Conservation (phyloP, 2,113 vertebrate genomes). For the Urocitellus parryii region DNA sequence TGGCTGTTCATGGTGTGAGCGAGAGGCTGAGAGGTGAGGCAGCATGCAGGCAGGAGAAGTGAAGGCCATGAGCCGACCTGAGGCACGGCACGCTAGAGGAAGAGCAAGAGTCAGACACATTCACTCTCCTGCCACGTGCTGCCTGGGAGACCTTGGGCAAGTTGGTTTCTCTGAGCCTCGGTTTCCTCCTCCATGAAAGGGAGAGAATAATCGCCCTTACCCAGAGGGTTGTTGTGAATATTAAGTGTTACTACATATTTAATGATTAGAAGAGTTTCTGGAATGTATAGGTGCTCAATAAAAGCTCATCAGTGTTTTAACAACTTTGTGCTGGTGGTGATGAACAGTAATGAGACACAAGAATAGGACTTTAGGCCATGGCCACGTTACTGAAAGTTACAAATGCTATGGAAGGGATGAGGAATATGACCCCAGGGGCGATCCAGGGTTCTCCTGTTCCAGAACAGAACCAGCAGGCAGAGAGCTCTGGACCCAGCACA, state of each 20-base stretch:
- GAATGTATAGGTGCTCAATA: background rate
- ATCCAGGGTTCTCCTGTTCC: background rate
- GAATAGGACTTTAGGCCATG: background rate
- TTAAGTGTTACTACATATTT: background rate
- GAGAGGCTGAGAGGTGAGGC: background rate
- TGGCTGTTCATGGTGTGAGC: background rate
- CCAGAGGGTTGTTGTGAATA: background rate
- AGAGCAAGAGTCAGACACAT: background rate
- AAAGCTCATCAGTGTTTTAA: background rate
- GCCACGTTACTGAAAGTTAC: background rate
- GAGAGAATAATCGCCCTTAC: background rate
- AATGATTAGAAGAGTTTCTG: background rate
- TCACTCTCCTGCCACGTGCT: background rate
- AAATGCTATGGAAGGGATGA: background rate
- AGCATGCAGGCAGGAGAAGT: background rate
- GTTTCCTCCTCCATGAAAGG: background rate
- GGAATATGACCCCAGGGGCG: background rate
- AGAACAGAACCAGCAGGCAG: background rate
- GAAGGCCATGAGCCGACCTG: accelerated
- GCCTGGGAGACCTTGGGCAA: background rate
- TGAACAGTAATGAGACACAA: background rate
- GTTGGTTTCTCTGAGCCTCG: background rate
- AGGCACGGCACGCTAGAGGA: background rate
- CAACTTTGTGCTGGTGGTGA: background rate
- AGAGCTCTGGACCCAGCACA: background rate